Conservation (phyloP, 2,888 invertebrate genomes). For the Eretmocerus hayati region DNA sequence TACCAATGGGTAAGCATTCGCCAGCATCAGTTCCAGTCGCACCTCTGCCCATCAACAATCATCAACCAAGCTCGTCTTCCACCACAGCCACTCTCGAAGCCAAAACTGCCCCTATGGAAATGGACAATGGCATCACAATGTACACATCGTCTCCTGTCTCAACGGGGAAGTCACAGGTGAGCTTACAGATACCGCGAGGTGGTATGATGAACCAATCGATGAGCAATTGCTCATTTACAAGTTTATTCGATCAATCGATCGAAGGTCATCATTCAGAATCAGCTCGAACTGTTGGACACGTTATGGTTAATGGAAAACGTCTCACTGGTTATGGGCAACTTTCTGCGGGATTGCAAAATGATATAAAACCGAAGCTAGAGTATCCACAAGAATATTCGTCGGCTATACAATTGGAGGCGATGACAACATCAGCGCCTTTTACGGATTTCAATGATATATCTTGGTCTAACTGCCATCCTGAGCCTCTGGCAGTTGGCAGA, state of each 20-base stretch:
- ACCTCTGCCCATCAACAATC: slow-evolving; percentile 28
- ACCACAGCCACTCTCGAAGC: slow-evolving; percentile 30
- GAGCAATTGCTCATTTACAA: slow-evolving; percentile 22
- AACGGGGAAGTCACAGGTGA: slow-evolving; percentile 33
- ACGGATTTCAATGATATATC: slow-evolving; percentile 41
- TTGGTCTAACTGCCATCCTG: slow-evolving; percentile 46
- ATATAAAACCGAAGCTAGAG: slow-evolving; percentile 34
- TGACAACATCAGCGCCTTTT: slow-evolving; percentile 37
- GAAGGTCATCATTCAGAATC: not conserved
- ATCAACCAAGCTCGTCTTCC: slow-evolving; percentile 26
- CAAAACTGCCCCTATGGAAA: slow-evolving; percentile 33
- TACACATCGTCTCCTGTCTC: slow-evolving; percentile 35
- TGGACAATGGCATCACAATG: slow-evolving; percentile 32
- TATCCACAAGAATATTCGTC: slow-evolving; percentile 35
- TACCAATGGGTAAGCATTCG: slow-evolving; percentile 20
- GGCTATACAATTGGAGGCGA: slow-evolving; percentile 41
- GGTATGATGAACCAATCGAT: slow-evolving; percentile 31
- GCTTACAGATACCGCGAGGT: slow-evolving; percentile 35
- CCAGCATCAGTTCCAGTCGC: slow-evolving; percentile 28
- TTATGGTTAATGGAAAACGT: slow-evolving; percentile 37
- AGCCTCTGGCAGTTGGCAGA: slow-evolving; percentile 44
- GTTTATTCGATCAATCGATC: not conserved
- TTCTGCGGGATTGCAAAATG: slow-evolving; percentile 23
- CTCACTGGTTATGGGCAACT: slow-evolving; percentile 29
- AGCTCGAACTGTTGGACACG: not conserved